These are phyloP conservation scores for Tetropium fuscum DNA, from an alignment of 2,888 invertebrate genomes.

Conservation along the genomic window DNA sequence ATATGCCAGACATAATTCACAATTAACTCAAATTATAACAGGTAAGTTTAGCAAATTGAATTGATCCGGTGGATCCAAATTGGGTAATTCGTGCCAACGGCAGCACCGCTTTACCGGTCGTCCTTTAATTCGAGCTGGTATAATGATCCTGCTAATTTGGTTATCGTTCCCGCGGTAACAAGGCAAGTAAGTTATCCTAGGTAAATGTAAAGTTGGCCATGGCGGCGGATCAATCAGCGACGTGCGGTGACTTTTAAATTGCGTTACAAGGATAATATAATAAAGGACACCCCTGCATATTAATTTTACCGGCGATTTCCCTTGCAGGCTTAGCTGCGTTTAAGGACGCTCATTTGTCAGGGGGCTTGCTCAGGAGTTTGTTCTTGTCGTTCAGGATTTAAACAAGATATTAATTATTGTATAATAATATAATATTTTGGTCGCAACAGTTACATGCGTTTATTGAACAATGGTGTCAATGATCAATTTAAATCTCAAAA, in stretches of 20 bases:
- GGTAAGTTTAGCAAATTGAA: slow-evolving; percentile 23
- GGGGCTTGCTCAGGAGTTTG: too few relatives aligned
- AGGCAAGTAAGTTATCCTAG: slow-evolving; percentile 28
- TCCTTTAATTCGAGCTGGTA: slow-evolving; percentile 23
- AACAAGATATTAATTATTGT: too few relatives aligned
- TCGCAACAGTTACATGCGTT: too few relatives aligned
- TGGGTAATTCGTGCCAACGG: slow-evolving; percentile 23
- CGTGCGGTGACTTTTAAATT: slow-evolving; percentile 16
- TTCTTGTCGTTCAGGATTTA: too few relatives aligned
- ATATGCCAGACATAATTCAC: slow-evolving; percentile 11
- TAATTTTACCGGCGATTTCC: too few relatives aligned
- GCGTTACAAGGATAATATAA: not conserved
- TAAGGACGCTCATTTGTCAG: too few relatives aligned
- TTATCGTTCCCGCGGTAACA: slow-evolving; percentile 22
- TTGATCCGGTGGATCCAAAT: slow-evolving; percentile 17
- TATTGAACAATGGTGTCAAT: too few relatives aligned
- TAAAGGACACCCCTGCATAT: not conserved
- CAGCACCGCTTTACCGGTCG: slow-evolving; percentile 4
- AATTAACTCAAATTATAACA: slow-evolving; percentile 19
- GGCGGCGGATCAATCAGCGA: slow-evolving; percentile 2
- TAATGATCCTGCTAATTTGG: slow-evolving; percentile 28
- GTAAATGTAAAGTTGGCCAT: slow-evolving; percentile 23
- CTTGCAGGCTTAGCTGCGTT: too few relatives aligned
- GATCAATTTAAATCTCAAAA: too few relatives aligned
- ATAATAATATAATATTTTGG: too few relatives aligned